These are phyloP conservation scores for Rhagophthalmus giganteus DNA, from an alignment of 2,888 invertebrate genomes.

Conservation along the genomic window DNA sequence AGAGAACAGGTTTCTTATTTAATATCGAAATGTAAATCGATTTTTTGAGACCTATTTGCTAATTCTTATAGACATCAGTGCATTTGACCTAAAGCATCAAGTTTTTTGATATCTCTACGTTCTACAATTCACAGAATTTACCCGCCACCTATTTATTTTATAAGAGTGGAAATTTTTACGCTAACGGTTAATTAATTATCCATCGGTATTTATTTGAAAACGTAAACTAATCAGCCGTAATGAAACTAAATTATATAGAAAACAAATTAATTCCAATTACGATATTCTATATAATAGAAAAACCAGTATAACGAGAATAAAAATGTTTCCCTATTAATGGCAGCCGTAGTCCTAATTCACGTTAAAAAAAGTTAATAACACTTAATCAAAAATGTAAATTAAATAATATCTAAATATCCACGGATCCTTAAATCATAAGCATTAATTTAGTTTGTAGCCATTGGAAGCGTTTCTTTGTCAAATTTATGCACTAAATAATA, in stretches of 20 bases:
- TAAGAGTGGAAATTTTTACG: no score
- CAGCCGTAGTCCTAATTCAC: not conserved
- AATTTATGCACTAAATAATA: constrained; percentile 21
- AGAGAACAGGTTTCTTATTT: no score
- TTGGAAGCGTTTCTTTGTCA: constrained; percentile 16
- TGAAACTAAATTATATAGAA: not conserved
- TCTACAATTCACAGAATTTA: no score
- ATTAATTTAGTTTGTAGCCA: constrained; percentile 11
- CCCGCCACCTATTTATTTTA: no score
- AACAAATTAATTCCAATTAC: not conserved
- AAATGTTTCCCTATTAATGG: not conserved
- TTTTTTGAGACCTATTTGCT: no score
- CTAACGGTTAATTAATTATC: not conserved
- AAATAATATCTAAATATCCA: constrained; percentile 5
- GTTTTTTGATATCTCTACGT: no score
- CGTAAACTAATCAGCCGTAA: not conserved
- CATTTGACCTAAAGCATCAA: no score
- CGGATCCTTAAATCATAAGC: constrained; percentile 1
- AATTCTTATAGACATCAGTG: no score
- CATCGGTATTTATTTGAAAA: not conserved
- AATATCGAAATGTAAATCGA: no score
- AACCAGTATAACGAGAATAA: no score
- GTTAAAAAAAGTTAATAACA: constrained; percentile 4
- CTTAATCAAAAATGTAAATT: constrained; percentile 23
- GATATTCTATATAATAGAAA: not conserved